These are phyloP conservation scores for Ectobius pallidus DNA, from an alignment of 2,888 invertebrate genomes.

Conservation along the genomic window DNA sequence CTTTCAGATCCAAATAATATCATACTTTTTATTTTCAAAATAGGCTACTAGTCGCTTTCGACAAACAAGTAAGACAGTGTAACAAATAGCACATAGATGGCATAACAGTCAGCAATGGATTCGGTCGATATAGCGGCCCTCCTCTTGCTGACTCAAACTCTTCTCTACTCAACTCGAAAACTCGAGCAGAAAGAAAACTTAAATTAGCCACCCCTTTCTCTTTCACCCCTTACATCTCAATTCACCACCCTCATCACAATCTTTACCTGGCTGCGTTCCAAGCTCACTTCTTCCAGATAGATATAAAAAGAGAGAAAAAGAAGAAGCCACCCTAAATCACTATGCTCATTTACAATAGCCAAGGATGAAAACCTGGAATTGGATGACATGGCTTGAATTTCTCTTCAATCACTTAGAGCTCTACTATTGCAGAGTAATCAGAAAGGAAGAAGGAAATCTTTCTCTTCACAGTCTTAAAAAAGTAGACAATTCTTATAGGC, in stretches of 20 bases:
- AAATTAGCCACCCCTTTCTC: background rate
- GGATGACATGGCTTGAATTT: background rate
- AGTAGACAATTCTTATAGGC: too few relatives aligned
- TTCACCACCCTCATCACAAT: slow-evolving; percentile 3
- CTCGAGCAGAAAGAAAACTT: background rate
- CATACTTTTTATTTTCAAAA: too few relatives aligned
- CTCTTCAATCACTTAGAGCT: too few relatives aligned
- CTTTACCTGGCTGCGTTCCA: slow-evolving; percentile 15
- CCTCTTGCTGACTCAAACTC: slow-evolving; percentile 10
- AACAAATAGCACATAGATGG: background rate
- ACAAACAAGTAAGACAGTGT: too few relatives aligned
- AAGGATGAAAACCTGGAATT: background rate
- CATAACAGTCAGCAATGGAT: background rate
- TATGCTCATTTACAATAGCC: background rate
- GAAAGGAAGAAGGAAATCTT: too few relatives aligned
- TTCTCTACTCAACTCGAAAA: background rate
- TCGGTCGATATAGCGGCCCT: background rate
- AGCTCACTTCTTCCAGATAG: background rate
- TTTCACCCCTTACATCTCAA: background rate
- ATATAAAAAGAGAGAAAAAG: too few relatives aligned
- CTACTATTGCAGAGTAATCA: too few relatives aligned
- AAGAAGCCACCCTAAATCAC: background rate
- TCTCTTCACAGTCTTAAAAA: too few relatives aligned
- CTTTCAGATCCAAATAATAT: too few relatives aligned
- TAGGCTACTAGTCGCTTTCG: too few relatives aligned